phyloP scores from a whole-genome alignment of 2,113 vertebrate species.

The Panurus biarmicus region DNA sequence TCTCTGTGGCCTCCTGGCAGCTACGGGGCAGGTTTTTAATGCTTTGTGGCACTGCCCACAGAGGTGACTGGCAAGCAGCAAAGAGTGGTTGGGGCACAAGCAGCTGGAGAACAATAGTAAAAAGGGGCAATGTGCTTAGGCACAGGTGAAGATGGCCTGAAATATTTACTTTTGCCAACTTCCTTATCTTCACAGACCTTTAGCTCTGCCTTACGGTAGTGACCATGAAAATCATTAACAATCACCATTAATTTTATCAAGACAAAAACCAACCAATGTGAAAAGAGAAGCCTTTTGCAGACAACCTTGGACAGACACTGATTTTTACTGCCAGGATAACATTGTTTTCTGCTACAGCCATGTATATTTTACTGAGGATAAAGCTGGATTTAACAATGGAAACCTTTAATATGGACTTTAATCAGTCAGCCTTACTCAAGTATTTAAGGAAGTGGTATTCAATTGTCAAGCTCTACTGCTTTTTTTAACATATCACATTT shows the following conservation, averaged over 20 bases:
- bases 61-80: background rate
- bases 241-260: background rate
- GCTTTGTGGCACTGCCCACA: background rate
- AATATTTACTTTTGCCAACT: background rate
- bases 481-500: background rate
- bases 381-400: background rate
- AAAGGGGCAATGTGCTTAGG: background rate
- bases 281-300: background rate
- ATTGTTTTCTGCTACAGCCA: background rate
- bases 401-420: background rate
- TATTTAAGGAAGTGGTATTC: background rate
- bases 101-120: background rate
- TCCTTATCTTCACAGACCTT: background rate
- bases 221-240: background rate
- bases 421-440: background rate
- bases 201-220: background rate
- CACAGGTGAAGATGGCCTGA: background rate
- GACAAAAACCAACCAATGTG: background rate
- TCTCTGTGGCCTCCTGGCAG: background rate
- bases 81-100: background rate
- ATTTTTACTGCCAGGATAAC: background rate
- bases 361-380: background rate
- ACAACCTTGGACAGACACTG: background rate
- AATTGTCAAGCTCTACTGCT: background rate
- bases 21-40: background rate